Percentiles rank a stretch among this genome's conserved stretches.
Conservation (phyloP, 1,140 invertebrate genomes). For the Drosophila navojoa region DNA sequence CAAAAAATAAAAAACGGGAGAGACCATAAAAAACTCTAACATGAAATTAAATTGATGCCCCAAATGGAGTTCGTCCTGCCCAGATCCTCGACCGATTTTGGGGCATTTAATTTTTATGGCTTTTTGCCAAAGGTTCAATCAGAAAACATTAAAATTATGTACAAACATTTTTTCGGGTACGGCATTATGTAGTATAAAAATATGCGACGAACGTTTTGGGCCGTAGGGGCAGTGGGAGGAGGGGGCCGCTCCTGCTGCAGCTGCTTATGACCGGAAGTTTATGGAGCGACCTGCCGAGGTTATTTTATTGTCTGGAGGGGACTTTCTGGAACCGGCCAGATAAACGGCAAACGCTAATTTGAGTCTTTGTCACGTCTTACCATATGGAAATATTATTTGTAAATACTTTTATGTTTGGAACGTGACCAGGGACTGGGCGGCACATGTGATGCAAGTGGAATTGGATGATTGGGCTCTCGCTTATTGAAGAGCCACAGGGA, state of each 20-base stretch:
- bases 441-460: slow-evolving; percentile 43
- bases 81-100: slow-evolving; percentile 18
- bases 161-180: slow-evolving; percentile 54
- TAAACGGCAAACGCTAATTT: slow-evolving; percentile 81
- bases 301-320: slow-evolving; percentile 13
- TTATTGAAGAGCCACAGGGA: not conserved
- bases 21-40: slow-evolving; percentile 69
- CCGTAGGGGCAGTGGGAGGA: not conserved
- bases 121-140: slow-evolving; percentile 63
- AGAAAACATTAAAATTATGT: slow-evolving; percentile 76
- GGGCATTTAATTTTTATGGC: slow-evolving; percentile 36
- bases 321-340: slow-evolving; percentile 48
- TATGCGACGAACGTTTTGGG: slow-evolving; percentile 34
- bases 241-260: not conserved
- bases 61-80: slow-evolving; percentile 25
- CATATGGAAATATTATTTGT: slow-evolving; percentile 84
- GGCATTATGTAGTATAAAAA: slow-evolving; percentile 55
- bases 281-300: slow-evolving; percentile 48
- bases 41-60: slow-evolving; percentile 80
- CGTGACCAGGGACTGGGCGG: slow-evolving; percentile 74
- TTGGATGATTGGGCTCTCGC: slow-evolving; percentile 35
- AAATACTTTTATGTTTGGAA: slow-evolving; percentile 83
- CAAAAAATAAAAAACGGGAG: slow-evolving; percentile 25
- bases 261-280: slow-evolving; percentile 75
- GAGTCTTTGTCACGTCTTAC: slow-evolving; percentile 83